phyloP scores from a whole-genome alignment of 2,888 invertebrate species.

The Microctonus brassicae region DNA sequence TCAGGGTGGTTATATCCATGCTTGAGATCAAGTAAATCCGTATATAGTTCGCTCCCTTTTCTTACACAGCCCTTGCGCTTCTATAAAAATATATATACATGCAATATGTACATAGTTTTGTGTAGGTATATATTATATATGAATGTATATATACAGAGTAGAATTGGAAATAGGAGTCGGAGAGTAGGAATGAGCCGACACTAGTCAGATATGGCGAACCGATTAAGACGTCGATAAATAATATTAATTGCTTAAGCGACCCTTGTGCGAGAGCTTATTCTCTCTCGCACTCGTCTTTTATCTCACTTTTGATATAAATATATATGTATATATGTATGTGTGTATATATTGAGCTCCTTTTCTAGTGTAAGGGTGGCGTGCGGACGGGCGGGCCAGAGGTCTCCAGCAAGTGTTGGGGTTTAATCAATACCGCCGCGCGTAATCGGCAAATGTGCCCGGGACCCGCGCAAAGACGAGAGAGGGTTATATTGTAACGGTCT shows the following conservation, averaged over 20 bases:
- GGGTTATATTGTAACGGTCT: slow-evolving; percentile 22
- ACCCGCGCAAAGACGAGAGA: slow-evolving; percentile 33
- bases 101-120: neutral
- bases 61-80: neutral
- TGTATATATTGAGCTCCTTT: too few relatives aligned
- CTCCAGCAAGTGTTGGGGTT: slow-evolving; percentile 56
- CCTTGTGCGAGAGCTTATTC: slow-evolving; percentile 44
- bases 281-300: neutral
- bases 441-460: slow-evolving; percentile 45
- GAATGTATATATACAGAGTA: too few relatives aligned
- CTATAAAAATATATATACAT: neutral
- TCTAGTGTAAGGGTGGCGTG: slow-evolving; percentile 30
- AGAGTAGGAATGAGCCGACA: slow-evolving; percentile 39
- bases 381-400: slow-evolving; percentile 28
- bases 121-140: too few relatives aligned
- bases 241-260: slow-evolving; percentile 65
- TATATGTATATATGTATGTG: too few relatives aligned
- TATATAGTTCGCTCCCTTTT: neutral
- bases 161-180: slow-evolving; percentile 5
- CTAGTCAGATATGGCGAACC: slow-evolving; percentile 63
- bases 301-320: too few relatives aligned
- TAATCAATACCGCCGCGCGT: slow-evolving; percentile 64
- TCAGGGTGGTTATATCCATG: slow-evolving; percentile 11
- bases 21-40: slow-evolving; percentile 12
- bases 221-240: slow-evolving; percentile 69